Evolutionary conservation across 2,113 vertebrate species (phyloP), one percentile per base, ranked within the genome.

Genomic region (Ptilonorhynchus violaceus): DNA sequence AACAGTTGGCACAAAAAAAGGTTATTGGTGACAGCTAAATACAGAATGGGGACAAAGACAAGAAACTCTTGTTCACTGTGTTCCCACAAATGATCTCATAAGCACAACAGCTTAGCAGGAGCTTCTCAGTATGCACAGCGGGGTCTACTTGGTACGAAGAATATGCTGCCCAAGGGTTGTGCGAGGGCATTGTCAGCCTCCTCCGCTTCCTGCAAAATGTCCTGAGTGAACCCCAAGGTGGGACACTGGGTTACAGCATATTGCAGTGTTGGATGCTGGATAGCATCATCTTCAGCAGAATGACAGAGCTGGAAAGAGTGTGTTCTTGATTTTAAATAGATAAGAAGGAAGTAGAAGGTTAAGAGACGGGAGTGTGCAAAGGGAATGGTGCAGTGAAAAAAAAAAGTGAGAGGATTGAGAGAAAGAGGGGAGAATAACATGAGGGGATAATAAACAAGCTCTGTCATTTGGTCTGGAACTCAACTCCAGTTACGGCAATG

Each of bases 91-190:
- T 31, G 37, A 42, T 85, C 62, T 92, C 70, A 25, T 33, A 50
- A 74, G 77, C 74, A 64, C 80, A 81, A 67, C 27, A 92, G 60
- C 86, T 60, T 85, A 94, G 91, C 74, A n/a, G 82, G 73, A 92
- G 47, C 81, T 74, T 46, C 84, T 94, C 3, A 7, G 68, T 63
- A 31, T 47, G 4, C 41, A 6, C 73, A 55, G 81, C 14, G 0
- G 70, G 60, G 9, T 79, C 44, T 50, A 19, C 22, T 66, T 87
- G 83, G 60, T 68, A 50, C 47, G 39, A 50, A 84, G 64, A 28
- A 55, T 25, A 1, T 28, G 68, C 88, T 87, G 86, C 37, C 44
- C 60, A 17, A 59, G 76, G 74, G 77, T n/a, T 6, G 2, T 63
- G 33, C 0, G 0, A 74, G 72, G 80, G 49, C 80, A 74, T 18